These are phyloP conservation scores for Myocastor coypus DNA, from an alignment of 2,113 vertebrate genomes.

Conservation along the genomic window DNA sequence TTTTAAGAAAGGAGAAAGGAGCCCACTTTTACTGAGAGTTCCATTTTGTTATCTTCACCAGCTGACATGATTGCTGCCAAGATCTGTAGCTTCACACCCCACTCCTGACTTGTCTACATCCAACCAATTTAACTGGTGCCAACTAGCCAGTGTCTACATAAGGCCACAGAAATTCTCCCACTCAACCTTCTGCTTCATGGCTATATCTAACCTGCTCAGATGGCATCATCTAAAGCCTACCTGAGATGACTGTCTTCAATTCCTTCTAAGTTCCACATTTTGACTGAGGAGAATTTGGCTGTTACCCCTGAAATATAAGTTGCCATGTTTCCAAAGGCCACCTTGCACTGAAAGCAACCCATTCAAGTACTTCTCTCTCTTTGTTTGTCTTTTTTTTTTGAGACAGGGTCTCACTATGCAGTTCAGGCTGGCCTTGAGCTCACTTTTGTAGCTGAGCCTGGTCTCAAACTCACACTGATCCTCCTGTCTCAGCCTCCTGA, in stretches of 20 bases:
- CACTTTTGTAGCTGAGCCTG: no score
- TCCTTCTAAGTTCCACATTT: not conserved
- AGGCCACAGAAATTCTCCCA: not conserved
- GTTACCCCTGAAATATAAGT: not conserved
- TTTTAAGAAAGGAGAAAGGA: not conserved
- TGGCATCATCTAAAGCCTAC: not conserved
- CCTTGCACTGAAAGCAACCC: not conserved
- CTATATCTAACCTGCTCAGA: not conserved
- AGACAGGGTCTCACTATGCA: no score
- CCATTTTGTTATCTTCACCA: not conserved
- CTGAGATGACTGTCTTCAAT: not conserved
- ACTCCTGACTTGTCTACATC: not conserved
- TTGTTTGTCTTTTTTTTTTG: no score
- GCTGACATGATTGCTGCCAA: not conserved
- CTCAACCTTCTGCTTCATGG: not conserved
- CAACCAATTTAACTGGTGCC: not conserved
- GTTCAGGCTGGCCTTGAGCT: no score
- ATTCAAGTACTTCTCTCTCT: not conserved
- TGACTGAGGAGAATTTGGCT: not conserved
- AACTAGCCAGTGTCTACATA: not conserved
- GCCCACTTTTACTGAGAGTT: not conserved
- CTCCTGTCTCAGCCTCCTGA: no score
- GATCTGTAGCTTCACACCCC: not conserved
- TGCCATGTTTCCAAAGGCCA: not conserved
- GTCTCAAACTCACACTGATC: no score